These are phyloP conservation scores for Triops longicaudatus DNA, from an alignment of 1,140 invertebrate genomes.

Conservation along the genomic window DNA sequence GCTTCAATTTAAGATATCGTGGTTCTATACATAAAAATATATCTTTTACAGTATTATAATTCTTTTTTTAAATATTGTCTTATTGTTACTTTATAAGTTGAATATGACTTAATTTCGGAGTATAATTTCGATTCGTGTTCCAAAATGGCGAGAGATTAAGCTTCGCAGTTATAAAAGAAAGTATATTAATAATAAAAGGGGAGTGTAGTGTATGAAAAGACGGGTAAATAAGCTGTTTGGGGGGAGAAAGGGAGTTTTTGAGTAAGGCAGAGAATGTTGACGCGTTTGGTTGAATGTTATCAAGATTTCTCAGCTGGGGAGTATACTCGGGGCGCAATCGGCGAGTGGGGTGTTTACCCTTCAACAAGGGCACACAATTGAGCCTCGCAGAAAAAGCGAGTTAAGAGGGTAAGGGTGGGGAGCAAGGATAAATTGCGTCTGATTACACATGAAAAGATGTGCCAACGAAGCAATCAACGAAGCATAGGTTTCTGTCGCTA, in stretches of 20 bases:
- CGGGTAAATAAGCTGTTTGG: neutral
- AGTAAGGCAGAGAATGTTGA: neutral
- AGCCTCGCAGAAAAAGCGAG: neutral
- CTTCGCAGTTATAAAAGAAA: no score
- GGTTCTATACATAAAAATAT: no score
- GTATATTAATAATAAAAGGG: no score
- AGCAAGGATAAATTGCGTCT: slow-evolving; percentile 6
- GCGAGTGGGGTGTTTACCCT: neutral
- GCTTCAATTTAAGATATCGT: no score
- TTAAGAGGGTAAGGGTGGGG: neutral
- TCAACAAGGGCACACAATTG: neutral
- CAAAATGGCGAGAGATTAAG: no score
- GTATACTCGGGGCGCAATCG: neutral
- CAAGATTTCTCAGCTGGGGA: neutral
- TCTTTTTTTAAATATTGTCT: no score
- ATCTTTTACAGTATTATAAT: no score
- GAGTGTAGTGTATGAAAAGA: no score
- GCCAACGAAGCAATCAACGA: slow-evolving; percentile 6
- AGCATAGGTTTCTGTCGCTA: neutral
- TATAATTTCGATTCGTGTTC: no score
- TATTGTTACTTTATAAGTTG: no score
- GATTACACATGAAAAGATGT: slow-evolving; percentile 8
- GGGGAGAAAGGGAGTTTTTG: neutral
- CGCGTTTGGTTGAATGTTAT: neutral
- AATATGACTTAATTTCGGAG: no score